Base-by-base conservation (phyloP, 2,113 vertebrate species). In the Beaufortia kweichowensis region DNA sequence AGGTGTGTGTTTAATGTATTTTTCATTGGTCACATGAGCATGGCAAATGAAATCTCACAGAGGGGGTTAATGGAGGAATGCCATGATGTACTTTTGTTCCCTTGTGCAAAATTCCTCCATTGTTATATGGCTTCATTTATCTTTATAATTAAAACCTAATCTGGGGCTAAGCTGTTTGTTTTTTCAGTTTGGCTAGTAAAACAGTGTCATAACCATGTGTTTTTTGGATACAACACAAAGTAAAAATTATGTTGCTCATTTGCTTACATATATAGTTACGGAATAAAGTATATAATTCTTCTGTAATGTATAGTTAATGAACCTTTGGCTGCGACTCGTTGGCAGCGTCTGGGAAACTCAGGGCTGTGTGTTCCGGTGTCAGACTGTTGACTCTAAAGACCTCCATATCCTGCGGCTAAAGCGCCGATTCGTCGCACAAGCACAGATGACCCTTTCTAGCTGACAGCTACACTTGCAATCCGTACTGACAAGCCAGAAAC, bases 391-490 rank as follows among this genome's bases (percentile, higher is more conserved):
- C 83, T 82, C 72, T 75, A 31, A 81, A 83, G 82, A 84, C 68
- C 61, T 69, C 8, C 46, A 50, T 41, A 57, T 46, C 85, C 76
- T 46, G 26, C 31, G 33, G 67, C 33, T 63, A 85, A 76, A 41
- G 62, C 55, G 67, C 78, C 79, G 85, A 84, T 88, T 80, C 85
- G 78, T 64, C 17, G 59, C 82, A 57, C 60, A 73, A 67, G 80
- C 78, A 66, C 72, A 60, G 70, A 85, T 77, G 79, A 84, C 31
- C 53, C 29, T 68, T 77, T 85, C 84, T 85, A 81, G 81, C 81
- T 84, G 79, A 84, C 81, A 57, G 82, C 79, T 83, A 77, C 82
- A 68, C 84, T 84, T 80, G 82, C 84, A 88, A 85, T 86, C 82
- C 73, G 75, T 77, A 81, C 77, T 86, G 46, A 82, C 82, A 82